A percentile compares a stretch with the other conserved stretches of the same genome.
Evolutionary conservation across 2,797 vertebrate species (phyloP).

Genomic region (Pipistrellus kuhlii): DNA sequence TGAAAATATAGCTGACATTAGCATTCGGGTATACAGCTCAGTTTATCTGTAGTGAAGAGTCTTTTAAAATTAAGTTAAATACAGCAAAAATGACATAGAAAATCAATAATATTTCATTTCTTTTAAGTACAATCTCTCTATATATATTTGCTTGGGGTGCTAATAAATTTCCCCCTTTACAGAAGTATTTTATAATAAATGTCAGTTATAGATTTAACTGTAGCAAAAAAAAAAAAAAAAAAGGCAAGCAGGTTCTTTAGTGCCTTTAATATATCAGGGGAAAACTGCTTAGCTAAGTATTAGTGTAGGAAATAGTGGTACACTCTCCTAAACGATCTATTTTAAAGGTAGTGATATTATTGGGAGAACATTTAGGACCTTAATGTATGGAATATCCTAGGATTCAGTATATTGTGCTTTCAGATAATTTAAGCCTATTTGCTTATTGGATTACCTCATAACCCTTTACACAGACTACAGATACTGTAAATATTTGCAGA

Average conservation of each 20-base stretch:
- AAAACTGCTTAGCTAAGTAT: constrained; percentile 82
- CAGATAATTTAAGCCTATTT: constrained; percentile 43
- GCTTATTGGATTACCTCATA: constrained; percentile 40
- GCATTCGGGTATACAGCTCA: constrained; percentile 71
- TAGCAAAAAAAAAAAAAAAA: constrained; percentile 78
- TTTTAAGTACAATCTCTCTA: constrained; percentile 84
- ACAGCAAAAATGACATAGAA: constrained; percentile 82
- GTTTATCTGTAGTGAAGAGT: constrained; percentile 79
- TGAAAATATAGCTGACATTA: constrained; percentile 82
- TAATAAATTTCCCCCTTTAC: constrained; percentile 84
- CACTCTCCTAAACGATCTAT: constrained; percentile 44
- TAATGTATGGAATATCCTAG: not conserved
- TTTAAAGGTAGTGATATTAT: constrained; percentile 61
- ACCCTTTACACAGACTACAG: constrained; percentile 5
- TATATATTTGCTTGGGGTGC: constrained; percentile 84
- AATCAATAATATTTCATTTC: constrained; percentile 87
- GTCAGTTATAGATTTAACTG: constrained; percentile 87
- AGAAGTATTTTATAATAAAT: constrained; percentile 86
- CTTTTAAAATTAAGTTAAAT: constrained; percentile 83
- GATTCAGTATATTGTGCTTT: constrained; percentile 27
- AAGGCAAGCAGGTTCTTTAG: constrained; percentile 78
- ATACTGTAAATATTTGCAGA: constrained; percentile 53
- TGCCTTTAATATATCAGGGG: constrained; percentile 81
- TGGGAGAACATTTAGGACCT: not conserved
- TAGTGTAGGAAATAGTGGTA: constrained; percentile 71